phyloP scores from a whole-genome alignment of 2,797 vertebrate species.

The Sebastes diploproa region DNA sequence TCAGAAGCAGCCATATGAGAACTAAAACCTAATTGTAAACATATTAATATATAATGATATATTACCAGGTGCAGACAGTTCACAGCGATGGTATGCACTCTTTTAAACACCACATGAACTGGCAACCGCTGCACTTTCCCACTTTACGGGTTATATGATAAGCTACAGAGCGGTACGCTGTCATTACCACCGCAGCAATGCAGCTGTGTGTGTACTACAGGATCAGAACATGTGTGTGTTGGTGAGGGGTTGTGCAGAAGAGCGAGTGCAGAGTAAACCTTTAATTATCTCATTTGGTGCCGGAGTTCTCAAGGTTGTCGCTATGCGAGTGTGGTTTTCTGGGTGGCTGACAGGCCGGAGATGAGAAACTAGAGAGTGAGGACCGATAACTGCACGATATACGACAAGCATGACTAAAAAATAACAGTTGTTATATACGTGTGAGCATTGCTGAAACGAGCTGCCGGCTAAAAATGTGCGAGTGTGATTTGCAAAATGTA shows the following conservation, averaged over 20 bases:
- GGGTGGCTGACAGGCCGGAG: slow-evolving; percentile 12
- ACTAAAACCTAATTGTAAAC: slow-evolving; percentile 3
- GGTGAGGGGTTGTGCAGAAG: slow-evolving; percentile 1
- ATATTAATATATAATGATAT: not conserved
- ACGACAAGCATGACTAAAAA: not conserved
- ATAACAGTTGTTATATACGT: not conserved
- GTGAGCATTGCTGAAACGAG: slow-evolving; percentile 7
- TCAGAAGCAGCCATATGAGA: not conserved
- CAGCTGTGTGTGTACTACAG: slow-evolving; percentile 40
- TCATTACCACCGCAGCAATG: slow-evolving; percentile 54
- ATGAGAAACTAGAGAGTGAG: slow-evolving; percentile 4
- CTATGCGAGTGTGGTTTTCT: slow-evolving; percentile 42
- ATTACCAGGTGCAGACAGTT: slow-evolving; percentile 39
- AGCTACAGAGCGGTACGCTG: slow-evolving; percentile 43
- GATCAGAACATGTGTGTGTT: slow-evolving; percentile 1
- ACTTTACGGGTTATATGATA: slow-evolving; percentile 57
- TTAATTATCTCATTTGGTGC: slow-evolving; percentile 66
- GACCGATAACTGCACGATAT: not conserved
- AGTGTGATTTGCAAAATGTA: not conserved
- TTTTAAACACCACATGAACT: slow-evolving; percentile 36
- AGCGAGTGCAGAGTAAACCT: slow-evolving; percentile 49
- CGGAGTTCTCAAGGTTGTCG: slow-evolving; percentile 56
- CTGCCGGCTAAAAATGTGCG: not conserved
- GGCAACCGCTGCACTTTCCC: slow-evolving; percentile 36
- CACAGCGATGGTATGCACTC: not conserved